A percentile compares a stretch with the other conserved stretches of the same genome.
Conservation (phyloP, 2,888 invertebrate genomes). For the Alloplasta piceator region DNA sequence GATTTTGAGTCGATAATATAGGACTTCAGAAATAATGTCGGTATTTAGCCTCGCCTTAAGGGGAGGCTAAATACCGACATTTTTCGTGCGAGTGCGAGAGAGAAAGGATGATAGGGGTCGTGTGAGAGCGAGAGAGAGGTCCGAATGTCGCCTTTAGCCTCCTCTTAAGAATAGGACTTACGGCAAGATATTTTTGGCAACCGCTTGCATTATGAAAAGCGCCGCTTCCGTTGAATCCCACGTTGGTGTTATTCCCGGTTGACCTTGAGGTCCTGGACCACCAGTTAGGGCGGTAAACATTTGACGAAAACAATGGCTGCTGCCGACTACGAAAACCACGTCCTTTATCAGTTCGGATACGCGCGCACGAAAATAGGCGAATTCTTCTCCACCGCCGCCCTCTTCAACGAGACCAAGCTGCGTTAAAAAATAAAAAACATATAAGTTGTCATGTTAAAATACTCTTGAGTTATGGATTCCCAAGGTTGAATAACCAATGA, state of each 20-base stretch:
- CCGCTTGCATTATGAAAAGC: constrained; percentile 96
- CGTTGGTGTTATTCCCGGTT: constrained; percentile 86
- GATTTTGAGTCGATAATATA: no score
- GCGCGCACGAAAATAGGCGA: constrained; percentile 92
- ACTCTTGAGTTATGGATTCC: background rate
- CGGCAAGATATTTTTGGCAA: constrained; percentile 97
- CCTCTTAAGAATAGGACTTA: constrained; percentile 87
- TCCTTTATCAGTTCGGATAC: constrained; percentile 98
- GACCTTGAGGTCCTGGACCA: constrained; percentile 74
- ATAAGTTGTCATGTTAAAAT: background rate
- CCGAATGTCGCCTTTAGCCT: no score
- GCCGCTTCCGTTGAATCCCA: constrained; percentile 98
- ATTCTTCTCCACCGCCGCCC: constrained; percentile 86
- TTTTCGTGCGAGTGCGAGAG: no score
- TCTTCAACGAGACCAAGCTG: constrained; percentile 81
- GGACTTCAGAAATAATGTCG: no score
- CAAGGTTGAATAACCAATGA: no score
- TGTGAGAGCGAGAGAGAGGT: no score
- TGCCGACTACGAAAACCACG: constrained; percentile 97
- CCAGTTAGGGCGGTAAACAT: constrained; percentile 90
- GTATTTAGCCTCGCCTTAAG: no score
- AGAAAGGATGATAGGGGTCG: no score
- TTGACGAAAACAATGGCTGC: constrained; percentile 95
- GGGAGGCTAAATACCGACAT: no score
- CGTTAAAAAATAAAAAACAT: constrained; percentile 37